Evolutionary conservation across 2,888 invertebrate genomes (phyloP).

Genomic region (Philonicus albiceps): DNA sequence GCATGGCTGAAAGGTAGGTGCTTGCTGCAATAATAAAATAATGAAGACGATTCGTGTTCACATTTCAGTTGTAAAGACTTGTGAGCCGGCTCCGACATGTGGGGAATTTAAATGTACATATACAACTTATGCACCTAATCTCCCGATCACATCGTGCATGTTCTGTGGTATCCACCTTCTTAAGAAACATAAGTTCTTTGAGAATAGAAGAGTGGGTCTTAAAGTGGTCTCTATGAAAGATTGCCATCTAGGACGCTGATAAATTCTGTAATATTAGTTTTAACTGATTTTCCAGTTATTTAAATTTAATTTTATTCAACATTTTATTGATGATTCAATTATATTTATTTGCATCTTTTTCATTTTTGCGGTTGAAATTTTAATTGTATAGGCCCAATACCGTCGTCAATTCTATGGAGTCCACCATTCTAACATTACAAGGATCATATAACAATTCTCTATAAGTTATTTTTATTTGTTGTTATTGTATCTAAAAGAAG

Average conservation of each 20-base stretch:
- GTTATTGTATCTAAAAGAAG: too few relatives aligned
- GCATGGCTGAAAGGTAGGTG: background rate
- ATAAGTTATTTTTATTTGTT: too few relatives aligned
- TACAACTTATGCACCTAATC: background rate
- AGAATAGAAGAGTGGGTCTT: slow-evolving; percentile 36
- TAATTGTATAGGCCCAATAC: background rate
- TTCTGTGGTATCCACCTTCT: background rate
- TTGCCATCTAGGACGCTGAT: background rate
- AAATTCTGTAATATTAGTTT: background rate
- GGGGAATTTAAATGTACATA: slow-evolving; percentile 1
- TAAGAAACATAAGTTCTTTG: background rate
- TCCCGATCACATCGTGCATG: background rate
- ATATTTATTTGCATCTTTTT: background rate
- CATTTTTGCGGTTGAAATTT: background rate
- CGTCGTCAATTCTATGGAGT: too few relatives aligned
- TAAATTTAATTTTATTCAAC: background rate
- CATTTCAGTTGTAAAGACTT: slow-evolving; percentile 24
- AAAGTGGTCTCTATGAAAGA: background rate
- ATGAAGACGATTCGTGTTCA: slow-evolving; percentile 18
- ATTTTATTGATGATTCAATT: background rate
- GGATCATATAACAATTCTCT: too few relatives aligned
- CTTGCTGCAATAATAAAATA: background rate
- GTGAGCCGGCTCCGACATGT: slow-evolving; percentile 17
- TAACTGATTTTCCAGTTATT: background rate
- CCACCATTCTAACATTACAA: too few relatives aligned